Evolutionary conservation across 2,797 vertebrate species (phyloP).

Genomic region (Taeniopygia guttata): DNA sequence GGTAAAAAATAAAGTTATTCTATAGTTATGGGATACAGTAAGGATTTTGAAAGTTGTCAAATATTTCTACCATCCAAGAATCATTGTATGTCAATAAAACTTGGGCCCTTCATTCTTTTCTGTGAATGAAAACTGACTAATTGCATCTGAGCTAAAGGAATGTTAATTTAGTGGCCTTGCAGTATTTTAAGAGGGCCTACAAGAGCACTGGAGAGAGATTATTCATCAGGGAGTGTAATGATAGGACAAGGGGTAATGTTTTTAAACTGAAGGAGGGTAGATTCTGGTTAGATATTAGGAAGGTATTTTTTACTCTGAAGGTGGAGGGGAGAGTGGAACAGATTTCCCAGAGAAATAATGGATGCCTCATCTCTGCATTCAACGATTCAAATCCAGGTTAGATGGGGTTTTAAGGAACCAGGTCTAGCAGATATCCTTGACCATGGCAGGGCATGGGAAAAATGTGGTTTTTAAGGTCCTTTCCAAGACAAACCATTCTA

Average conservation of each 20-base stretch:
- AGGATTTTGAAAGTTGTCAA: background rate
- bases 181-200: background rate
- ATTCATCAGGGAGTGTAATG: background rate
- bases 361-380: background rate
- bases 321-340: background rate
- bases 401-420: background rate
- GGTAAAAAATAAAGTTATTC: background rate
- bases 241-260: fast-evolving
- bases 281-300: background rate
- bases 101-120: background rate
- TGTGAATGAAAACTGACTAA: background rate
- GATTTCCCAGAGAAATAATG: background rate
- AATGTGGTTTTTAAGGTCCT: background rate
- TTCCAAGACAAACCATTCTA: background rate
- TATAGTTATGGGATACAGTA: background rate
- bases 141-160: background rate
- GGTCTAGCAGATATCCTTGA: background rate
- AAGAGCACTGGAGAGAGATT: fast-evolving
- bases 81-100: background rate
- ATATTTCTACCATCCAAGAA: background rate
- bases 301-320: background rate
- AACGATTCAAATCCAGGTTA: background rate
- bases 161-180: background rate
- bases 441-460: background rate
- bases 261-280: background rate